Base-by-base conservation (phyloP, 2,113 vertebrate genomes). In the Tetrao urogallus region DNA sequence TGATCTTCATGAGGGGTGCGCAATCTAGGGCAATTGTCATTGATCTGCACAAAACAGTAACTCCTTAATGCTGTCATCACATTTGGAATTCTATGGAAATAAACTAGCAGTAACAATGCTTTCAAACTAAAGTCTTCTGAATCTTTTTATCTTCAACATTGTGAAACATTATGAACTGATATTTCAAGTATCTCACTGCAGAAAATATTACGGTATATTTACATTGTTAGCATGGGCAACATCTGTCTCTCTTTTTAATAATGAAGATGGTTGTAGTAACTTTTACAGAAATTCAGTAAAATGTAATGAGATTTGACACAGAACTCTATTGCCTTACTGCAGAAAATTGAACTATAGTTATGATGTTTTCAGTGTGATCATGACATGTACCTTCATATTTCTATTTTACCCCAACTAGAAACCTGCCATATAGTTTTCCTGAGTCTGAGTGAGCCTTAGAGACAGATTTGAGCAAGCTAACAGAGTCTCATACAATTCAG, bases 301-400 rank as follows among this genome's bases (percentile, higher is more conserved):
- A 87, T 43, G 9, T 82, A 79, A 95, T 93, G 14, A 87, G 14
- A 79, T 89, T 88, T 91, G 89, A 92, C 89, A 85, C 6, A 82
- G 89, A 91, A 18, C 10, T 70, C 30, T 80, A 38, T 77, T 74
- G 30, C 30, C 56, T 40, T 91, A 56, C 48, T 83, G 38, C 18
- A 73, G 40, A 70, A 95, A 95, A 90, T 86, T 21, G 75, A 91
- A 88, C 74, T 86, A 78, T 5, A 94, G 77, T 86, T 85, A 89
- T 67, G 52, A 79, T 77, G 24, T 28, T 92, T 95, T 94, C 81
- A 86, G 22, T 18, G 73, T 85, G 82, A 76, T 64, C 13, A 1
- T 90, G 88, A 75, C 60, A 74, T 60, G 47, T 19, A 82, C 54
- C 30, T 89, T 88, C 94, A 80, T 88, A 87, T 71, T 43, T 93